A percentile compares a stretch with the other conserved stretches of the same genome.
phyloP scores from a whole-genome alignment of 2,113 vertebrate species.

The Kobus ellipsiprymnus region DNA sequence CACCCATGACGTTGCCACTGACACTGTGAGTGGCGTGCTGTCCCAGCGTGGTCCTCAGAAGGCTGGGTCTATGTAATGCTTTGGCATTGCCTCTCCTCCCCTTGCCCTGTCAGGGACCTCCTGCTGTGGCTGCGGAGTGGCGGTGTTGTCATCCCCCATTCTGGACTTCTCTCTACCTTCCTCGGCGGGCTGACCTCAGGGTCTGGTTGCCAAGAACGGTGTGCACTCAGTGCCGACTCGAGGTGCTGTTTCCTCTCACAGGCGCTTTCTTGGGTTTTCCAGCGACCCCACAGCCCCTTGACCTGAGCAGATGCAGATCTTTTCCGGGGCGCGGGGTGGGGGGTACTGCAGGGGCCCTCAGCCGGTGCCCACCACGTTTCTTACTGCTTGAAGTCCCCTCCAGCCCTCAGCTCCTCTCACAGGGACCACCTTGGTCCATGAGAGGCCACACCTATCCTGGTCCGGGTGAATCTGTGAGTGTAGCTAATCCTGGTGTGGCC shows the following conservation, averaged over 20 bases:
- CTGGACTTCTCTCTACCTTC: accelerated
- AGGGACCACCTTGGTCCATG: not conserved
- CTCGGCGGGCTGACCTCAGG: not conserved
- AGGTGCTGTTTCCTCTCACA: not conserved
- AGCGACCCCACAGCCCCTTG: not conserved
- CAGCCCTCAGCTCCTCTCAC: not conserved
- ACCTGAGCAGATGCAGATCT: not conserved
- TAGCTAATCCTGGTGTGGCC: not conserved
- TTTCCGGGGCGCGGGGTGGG: accelerated
- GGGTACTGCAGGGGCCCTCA: not conserved
- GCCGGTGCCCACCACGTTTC: not conserved
- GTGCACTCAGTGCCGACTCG: too few species aligned
- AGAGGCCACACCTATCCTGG: not conserved
- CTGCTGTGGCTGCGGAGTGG: not conserved
- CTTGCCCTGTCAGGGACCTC: not conserved
- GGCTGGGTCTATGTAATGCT: not conserved
- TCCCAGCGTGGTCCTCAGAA: not conserved
- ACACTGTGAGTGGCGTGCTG: not conserved
- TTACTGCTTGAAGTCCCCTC: not conserved
- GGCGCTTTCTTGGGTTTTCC: not conserved
- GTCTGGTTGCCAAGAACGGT: not conserved
- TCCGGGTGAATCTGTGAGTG: too few species aligned
- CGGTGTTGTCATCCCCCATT: too few species aligned
- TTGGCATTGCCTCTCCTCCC: not conserved
- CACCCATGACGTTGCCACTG: not conserved